Evolutionary conservation across 2,113 vertebrate species (phyloP), one percentile per base, ranked within the genome.

Genomic region (Rhineura floridana): DNA sequence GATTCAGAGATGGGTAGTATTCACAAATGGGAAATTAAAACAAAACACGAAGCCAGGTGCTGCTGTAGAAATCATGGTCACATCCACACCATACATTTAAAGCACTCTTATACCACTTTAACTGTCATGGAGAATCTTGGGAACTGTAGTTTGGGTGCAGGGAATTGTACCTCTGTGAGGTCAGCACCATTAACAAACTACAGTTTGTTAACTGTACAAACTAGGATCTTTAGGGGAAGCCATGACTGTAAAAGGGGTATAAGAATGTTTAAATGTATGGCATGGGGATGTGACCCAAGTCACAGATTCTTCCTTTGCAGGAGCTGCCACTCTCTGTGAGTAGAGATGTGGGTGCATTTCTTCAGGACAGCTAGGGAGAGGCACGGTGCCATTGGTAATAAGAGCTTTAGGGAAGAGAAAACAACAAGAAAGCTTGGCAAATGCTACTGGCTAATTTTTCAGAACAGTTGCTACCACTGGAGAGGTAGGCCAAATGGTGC

Each of bases 291-390:
- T 59, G 55, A 67, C 17, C 1, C 55, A 42, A 59, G 28, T 72
- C 50, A 44, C 6, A 59, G 39, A 28, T n/a, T 6, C 39, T 77
- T 59, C 17, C 52, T 15, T 62, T 63, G 6, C 12, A 46, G 39
- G 28, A 30, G 28, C 84, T 85, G 72, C n/a, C 52, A 52, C 48
- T 50, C 21, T 39, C 65, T 0, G 0, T 44, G 42, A 36, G 9
- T 55, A 88, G 76, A 2, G 0, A 2, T 84, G 69, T 80, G 55
- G 23, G 11, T 80, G 48, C 19, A 5, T 39, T 52, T 39, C 81
- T 42, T 39, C 12, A 87, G 1, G 48, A n/a, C 36, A 44, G 39
- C 36, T 69, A 44, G 33, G 5, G 13, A 59, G n/a, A n/a, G n/a
- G n/a, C n/a, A n/a, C n/a, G n/a, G n/a, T n/a, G n/a, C n/a, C n/a